Base-by-base conservation (phyloP, 35 echinoderm and acorn worm genomes). In the Ptychodera flava region DNA sequence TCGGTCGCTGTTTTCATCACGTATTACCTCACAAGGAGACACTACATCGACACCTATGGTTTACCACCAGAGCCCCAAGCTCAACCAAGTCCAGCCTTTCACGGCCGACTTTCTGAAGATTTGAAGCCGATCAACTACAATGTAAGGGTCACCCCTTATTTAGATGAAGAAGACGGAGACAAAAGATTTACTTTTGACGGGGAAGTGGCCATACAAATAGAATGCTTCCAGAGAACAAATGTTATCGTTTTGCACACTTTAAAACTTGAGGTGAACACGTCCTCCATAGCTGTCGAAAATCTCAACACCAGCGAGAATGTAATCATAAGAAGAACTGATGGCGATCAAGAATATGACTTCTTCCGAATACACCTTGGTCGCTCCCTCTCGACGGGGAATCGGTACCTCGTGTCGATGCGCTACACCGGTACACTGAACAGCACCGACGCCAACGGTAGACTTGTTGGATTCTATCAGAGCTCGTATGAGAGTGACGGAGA, bases 151-250 rank as follows among this genome's bases (percentile, higher is more conserved):
- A 64, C 45, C 45, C 96, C 96, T 0, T 99, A 91, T 37, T 36
- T 99, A 32, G 87, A 94, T 30, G 32, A 85, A 16, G 91, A 91
- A 1, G 92, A 94, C 35, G 83, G 31, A 28, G 83, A 90, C 15
- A 89, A 86, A 64, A 16, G 64, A 30, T 99, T 99, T 34, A 90
- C 85, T 77, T 99, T 99, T 85, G 93, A 99, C 81, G 96, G 96
- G 15, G 80, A 29, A 36, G 96, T 99, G n/a, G 89, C 83, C 2
- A 99, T 99, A n/a, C 78, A 53, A 1, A 83, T 99, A n/a, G 82
- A 90, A 31, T 94, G 90, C 45, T 32, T 79, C 6, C 38, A 85
- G 32, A 31, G 37, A n/a, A 94, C 96, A 0, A 80, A 86, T 28
- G 35, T 87, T 0, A 91, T 99, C 34, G 90, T 89, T n/a, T 77